Percentiles rank a stretch among this genome's conserved stretches.
phyloP scores from a whole-genome alignment of 2,113 vertebrate genomes.

The Eurypyga helias region DNA sequence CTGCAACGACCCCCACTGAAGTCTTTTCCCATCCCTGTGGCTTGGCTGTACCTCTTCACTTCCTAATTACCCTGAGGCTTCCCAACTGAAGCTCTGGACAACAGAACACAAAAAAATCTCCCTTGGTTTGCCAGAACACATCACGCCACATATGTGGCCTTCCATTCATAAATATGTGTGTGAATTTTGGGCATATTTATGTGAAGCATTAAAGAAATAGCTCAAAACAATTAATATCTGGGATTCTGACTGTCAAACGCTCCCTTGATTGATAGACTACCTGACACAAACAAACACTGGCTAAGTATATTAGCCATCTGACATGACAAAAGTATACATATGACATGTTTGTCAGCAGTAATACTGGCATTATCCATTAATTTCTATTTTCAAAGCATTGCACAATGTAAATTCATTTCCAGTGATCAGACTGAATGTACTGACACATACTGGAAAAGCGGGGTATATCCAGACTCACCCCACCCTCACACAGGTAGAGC shows the following conservation, averaged over 20 bases:
- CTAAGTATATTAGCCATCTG: not conserved
- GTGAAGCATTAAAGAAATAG: not conserved
- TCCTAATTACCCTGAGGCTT: not conserved
- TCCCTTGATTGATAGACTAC: not conserved
- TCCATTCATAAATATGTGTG: not conserved
- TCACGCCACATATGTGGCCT: fast-evolving
- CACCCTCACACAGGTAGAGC: fast-evolving
- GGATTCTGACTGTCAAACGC: not conserved
- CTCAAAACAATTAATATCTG: not conserved
- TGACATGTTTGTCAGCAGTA: not conserved
- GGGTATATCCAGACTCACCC: not conserved
- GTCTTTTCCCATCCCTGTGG: not conserved
- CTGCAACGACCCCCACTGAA: not conserved
- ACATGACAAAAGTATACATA: not conserved
- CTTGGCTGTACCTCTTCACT: not conserved
- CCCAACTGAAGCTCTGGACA: not conserved
- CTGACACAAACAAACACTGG: not conserved
- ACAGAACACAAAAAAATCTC: not conserved
- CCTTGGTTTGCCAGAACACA: not conserved
- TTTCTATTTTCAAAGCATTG: not conserved
- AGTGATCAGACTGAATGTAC: not conserved
- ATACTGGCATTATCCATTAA: not conserved
- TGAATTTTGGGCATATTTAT: not conserved
- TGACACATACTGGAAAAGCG: not conserved
- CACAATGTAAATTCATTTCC: not conserved